phyloP scores from a whole-genome alignment of 2,797 vertebrate species.

The Todus mexicanus region DNA sequence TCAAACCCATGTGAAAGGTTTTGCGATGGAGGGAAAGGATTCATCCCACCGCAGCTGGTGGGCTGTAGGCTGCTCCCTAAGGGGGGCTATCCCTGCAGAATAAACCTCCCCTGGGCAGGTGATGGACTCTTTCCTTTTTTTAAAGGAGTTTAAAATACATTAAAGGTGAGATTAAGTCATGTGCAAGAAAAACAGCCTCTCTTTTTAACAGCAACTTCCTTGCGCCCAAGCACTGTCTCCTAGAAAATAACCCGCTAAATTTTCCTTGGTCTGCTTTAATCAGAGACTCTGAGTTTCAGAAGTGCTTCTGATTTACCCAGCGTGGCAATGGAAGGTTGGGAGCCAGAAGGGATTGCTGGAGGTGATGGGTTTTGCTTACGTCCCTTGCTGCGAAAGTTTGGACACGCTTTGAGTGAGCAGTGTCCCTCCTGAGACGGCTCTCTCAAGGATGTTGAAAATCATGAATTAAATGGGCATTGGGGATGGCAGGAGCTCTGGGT shows the following conservation, averaged over 20 bases:
- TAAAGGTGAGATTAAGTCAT: background rate
- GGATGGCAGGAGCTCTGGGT: background rate
- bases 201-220: background rate
- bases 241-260: background rate
- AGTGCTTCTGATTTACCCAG: background rate
- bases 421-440: background rate
- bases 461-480: background rate
- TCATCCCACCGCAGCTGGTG: background rate
- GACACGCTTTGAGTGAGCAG: background rate
- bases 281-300: background rate
- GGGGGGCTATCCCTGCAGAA: background rate
- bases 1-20: background rate
- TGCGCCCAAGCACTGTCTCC: background rate
- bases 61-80: background rate
- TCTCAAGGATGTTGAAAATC: background rate
- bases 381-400: background rate
- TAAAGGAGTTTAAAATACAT: background rate
- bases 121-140: background rate
- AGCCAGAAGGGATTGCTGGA: background rate
- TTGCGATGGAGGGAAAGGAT: background rate
- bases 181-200: background rate
- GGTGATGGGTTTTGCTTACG: background rate
- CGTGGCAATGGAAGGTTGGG: fast-evolving
- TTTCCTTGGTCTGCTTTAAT: background rate
- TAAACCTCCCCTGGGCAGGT: background rate